A percentile compares a stretch with the other conserved stretches of the same genome.
These are phyloP conservation scores for Cephus sareptanus DNA, from an alignment of 2,888 invertebrate genomes.

Conservation along the genomic window DNA sequence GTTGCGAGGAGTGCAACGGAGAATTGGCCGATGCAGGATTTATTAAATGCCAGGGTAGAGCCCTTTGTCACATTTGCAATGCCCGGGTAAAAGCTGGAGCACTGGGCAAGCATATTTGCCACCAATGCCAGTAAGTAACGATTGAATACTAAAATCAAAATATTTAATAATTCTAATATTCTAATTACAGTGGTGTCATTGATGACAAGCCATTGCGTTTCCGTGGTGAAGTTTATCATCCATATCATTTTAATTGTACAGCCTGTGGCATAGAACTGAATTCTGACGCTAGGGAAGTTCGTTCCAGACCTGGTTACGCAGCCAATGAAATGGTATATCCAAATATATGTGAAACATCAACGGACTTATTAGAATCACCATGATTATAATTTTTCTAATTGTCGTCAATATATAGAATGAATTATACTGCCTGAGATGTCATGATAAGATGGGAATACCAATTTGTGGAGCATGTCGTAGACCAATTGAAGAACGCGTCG, in stretches of 20 bases:
- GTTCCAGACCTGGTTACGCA: constrained; percentile 88
- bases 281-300: constrained; percentile 95
- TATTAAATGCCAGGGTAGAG: constrained; percentile 87
- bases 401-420: constrained; percentile 76
- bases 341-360: neutral
- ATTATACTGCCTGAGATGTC: constrained; percentile 96
- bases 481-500: constrained; percentile 98
- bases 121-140: constrained; percentile 93
- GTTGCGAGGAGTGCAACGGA: constrained; percentile 91
- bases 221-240: constrained; percentile 97
- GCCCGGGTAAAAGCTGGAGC: constrained; percentile 95
- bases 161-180: constrained; percentile 3
- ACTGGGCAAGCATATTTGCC: constrained; percentile 95
- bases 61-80: constrained; percentile 96
- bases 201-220: constrained; percentile 92
- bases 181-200: constrained; percentile 80
- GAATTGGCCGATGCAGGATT: constrained; percentile 97
- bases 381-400: constrained; percentile 6
- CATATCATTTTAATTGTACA: constrained; percentile 98
- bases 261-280: constrained; percentile 93
- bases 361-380: neutral
- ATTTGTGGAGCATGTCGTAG: constrained; percentile 99
- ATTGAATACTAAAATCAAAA: neutral
- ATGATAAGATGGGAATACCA: constrained; percentile 99
- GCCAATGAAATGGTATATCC: constrained; percentile 83